phyloP scores from a whole-genome alignment of 1,140 invertebrate species.

The Patella vulgata region DNA sequence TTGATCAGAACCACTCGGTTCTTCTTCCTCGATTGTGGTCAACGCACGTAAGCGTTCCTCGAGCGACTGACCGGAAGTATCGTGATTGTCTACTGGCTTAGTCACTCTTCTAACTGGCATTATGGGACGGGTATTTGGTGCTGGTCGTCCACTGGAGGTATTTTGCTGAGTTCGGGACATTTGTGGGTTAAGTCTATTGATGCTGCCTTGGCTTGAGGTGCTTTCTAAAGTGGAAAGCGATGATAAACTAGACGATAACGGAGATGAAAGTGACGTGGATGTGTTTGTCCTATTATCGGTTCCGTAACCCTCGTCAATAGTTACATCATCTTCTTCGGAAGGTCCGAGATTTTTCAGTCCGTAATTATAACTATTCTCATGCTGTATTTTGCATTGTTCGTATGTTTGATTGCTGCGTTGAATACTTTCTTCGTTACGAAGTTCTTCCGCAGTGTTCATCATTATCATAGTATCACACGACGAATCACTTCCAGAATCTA shows the following conservation, averaged over 20 bases:
- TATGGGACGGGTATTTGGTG: conserved; percentile 17
- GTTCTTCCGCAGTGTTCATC: conserved; percentile 55
- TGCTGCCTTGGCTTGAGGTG: conserved; percentile 27
- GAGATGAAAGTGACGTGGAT: conserved; percentile 34
- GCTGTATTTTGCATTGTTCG: conserved; percentile 17
- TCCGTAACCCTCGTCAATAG: conserved; percentile 49
- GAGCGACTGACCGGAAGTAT: conserved; percentile 33
- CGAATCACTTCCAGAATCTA: conserved; percentile 44
- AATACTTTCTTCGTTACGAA: conserved; percentile 46
- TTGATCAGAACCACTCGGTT: conserved; percentile 12
- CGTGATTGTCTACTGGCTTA: conserved; percentile 34
- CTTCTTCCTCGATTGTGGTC: conserved; percentile 49
- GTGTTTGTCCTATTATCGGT: conserved; percentile 48
- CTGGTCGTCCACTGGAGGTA: conserved; percentile 13
- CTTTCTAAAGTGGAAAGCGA: conserved; percentile 26
- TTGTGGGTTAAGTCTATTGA: conserved; percentile 10
- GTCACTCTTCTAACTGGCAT: conserved; percentile 16
- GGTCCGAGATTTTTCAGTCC: conserved; percentile 3
- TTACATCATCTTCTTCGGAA: conserved; percentile 21
- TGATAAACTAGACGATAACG: conserved; percentile 47
- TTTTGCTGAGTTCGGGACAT: conserved; percentile 11
- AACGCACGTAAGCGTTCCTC: conserved; percentile 43
- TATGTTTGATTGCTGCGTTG: conserved; percentile 40
- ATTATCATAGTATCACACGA: conserved; percentile 57
- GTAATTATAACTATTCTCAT: conserved; percentile 17